phyloP scores from a whole-genome alignment of 1,140 invertebrate genomes.

The Drosophila kepulauana region DNA sequence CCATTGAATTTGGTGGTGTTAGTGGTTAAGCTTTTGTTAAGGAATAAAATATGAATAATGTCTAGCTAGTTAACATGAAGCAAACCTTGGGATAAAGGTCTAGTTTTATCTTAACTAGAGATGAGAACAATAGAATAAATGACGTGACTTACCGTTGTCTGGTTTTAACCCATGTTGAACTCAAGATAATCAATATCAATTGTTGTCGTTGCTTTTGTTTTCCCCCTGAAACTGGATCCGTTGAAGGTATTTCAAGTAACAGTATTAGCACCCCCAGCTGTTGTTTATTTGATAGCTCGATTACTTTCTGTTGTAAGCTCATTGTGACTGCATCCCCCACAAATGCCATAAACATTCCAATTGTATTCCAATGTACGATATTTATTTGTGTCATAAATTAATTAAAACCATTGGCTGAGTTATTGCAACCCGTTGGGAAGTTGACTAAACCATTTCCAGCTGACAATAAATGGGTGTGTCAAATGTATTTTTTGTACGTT shows the following conservation, averaged over 20 bases:
- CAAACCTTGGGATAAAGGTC: not conserved
- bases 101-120: not conserved
- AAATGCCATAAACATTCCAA: constrained; percentile 31
- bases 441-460: constrained; percentile 17
- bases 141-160: too few relatives aligned
- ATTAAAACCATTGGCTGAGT: constrained; percentile 24
- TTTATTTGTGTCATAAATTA: constrained; percentile 30
- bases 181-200: not conserved
- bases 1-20: not conserved
- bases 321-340: constrained; percentile 2
- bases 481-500: constrained; percentile 1
- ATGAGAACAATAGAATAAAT: too few relatives aligned
- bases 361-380: constrained; percentile 35
- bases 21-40: not conserved
- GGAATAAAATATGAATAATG: not conserved
- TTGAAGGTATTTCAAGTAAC: not conserved
- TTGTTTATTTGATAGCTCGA: constrained; percentile 40
- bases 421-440: constrained; percentile 10
- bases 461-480: constrained; percentile 39
- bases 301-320: not conserved
- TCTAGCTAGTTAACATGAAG: not conserved
- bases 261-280: constrained; percentile 23
- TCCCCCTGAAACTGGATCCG: not conserved
- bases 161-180: too few relatives aligned
- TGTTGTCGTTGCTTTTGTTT: not conserved